Conservation (phyloP, 2,113 vertebrate genomes). For the Chunga burmeisteri region DNA sequence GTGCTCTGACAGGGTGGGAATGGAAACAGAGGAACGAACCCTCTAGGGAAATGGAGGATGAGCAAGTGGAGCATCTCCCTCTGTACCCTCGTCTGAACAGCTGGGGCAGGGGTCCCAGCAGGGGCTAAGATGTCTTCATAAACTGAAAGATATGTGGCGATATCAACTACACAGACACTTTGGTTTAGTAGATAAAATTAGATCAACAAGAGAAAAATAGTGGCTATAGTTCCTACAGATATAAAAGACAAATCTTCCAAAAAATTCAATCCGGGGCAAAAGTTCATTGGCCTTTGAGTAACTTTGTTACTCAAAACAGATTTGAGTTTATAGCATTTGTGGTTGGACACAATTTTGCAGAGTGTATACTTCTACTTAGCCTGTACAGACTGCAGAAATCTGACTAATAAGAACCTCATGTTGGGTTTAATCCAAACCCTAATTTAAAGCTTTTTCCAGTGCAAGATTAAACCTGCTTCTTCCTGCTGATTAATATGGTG, state of each 20-base stretch:
- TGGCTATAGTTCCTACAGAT: background rate
- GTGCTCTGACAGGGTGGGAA: background rate
- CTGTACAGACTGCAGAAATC: background rate
- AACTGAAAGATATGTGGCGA: background rate
- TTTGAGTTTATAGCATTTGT: background rate
- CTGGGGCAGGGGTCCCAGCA: background rate
- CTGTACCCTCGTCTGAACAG: background rate
- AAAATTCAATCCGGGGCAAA: background rate
- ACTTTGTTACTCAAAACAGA: background rate
- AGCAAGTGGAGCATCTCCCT: background rate
- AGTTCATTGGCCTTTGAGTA: background rate
- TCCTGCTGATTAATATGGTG: conserved; percentile 15
- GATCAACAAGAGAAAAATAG: background rate
- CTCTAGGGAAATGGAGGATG: background rate
- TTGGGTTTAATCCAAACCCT: conserved; percentile 6
- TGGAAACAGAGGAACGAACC: background rate
- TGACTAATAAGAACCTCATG: conserved; percentile 24
- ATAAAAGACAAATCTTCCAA: background rate
- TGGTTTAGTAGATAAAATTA: background rate
- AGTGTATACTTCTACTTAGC: background rate
- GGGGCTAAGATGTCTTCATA: background rate
- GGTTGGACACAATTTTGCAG: background rate
- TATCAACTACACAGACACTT: background rate
- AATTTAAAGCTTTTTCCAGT: conserved; percentile 30
- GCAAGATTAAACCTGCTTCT: conserved; percentile 22